Evolutionary conservation across 2,797 vertebrate species (phyloP).

Genomic region (Microhierax caerulescens): DNA sequence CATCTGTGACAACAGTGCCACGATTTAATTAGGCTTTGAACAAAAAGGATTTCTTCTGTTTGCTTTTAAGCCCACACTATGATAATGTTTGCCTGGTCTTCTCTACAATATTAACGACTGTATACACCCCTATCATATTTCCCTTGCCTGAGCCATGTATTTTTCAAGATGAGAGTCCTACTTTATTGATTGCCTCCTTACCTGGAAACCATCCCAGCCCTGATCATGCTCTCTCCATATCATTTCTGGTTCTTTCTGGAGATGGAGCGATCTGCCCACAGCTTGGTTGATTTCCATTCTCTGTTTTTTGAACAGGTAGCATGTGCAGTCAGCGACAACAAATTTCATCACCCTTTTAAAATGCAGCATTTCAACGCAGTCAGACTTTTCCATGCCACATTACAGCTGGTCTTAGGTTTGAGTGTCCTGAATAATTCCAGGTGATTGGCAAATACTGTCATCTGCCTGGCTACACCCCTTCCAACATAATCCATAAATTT

Average conservation of each 20-base stretch:
- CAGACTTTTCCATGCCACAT: background rate
- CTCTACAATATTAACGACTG: background rate
- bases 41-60: background rate
- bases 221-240: background rate
- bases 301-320: rapidly evolving
- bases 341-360: background rate
- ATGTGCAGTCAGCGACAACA: background rate
- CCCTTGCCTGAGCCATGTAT: background rate
- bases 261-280: background rate
- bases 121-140: too few species aligned
- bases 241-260: background rate
- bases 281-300: background rate
- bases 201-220: background rate
- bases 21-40: background rate
- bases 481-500: background rate
- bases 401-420: background rate
- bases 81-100: background rate
- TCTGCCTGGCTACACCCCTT: background rate
- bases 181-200: background rate
- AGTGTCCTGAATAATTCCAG: background rate
- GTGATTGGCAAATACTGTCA: background rate
- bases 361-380: background rate
- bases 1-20: background rate
- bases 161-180: background rate
- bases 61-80: background rate